Evolutionary conservation across 1,140 invertebrate species (phyloP).

Genomic region (Copidosoma floridanum): DNA sequence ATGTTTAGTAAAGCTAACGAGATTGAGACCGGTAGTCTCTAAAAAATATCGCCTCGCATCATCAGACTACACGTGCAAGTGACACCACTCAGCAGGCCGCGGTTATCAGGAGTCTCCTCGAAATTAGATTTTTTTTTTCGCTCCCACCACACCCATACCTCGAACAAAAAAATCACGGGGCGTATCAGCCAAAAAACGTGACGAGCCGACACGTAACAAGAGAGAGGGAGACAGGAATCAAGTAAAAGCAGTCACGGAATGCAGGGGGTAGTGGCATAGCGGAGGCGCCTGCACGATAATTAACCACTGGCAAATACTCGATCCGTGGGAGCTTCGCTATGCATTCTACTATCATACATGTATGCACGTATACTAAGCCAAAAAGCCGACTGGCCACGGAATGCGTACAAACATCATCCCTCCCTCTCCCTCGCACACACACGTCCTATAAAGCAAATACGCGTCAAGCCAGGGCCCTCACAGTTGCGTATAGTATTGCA

Average conservation of each 20-base stretch:
- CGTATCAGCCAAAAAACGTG: background rate
- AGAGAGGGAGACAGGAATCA: background rate
- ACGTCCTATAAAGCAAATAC: slow-evolving; percentile 44
- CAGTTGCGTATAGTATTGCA: background rate
- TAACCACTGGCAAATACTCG: slow-evolving; percentile 44
- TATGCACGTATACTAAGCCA: slow-evolving; percentile 37
- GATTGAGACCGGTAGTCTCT: no score
- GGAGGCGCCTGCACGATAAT: slow-evolving; percentile 34
- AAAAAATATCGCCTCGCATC: no score
- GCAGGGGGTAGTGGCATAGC: background rate
- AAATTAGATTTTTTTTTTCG: background rate
- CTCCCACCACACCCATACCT: no score
- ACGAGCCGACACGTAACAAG: background rate
- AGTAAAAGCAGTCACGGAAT: background rate
- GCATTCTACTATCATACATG: slow-evolving; percentile 35
- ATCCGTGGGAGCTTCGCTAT: background rate
- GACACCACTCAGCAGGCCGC: no score
- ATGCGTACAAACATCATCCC: background rate
- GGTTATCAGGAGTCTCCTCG: no score
- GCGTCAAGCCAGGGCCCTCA: background rate
- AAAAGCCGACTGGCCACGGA: slow-evolving; percentile 27
- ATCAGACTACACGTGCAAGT: no score
- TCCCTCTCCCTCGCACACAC: no score
- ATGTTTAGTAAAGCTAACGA: no score
- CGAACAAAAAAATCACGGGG: background rate